Evolutionary conservation across 1,140 invertebrate genomes (phyloP), one percentile per base, ranked within the genome.

Genomic region (Vanessa tameamea): DNA sequence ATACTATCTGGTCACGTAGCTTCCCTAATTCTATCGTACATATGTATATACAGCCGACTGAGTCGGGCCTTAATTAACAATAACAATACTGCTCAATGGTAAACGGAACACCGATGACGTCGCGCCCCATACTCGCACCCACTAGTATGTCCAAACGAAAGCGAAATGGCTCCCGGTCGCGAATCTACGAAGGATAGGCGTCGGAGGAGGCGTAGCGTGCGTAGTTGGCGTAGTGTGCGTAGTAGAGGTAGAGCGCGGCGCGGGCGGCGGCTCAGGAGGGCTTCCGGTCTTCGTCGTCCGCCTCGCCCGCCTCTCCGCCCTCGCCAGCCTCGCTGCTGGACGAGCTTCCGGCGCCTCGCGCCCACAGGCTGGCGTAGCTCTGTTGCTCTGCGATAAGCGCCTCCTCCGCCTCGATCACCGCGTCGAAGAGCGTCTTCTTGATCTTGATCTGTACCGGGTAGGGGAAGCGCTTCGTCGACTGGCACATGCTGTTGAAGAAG

Each of bases 401-500:
- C 82, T 91, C 88, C 80, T 91, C 91, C 14, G 87, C 89, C 73
- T 84, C 88, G 47, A 86, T 83, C 3, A 91, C 91, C 15, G 85
- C 88, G 55, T 82, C 76, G 81, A 92, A 92, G 37, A 92, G 79
- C 55, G 78, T 84, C 70, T 82, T 83, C 82, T 89, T 91, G 66
- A 92, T 89, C 65, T 81, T 82, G 51, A 92, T 87, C 75, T 92
- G 90, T 53, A 88, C 81, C 13, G 81, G 87, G 71, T 85, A 90
- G 9, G 91, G 89, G 26, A 92, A 82, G n/a, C 89, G 81, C 78
- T 91, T 91, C 31, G 89, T 91, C 20, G 89, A 85, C 79, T 91
- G 87, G 72, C 88, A 91, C 91, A 92, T 92, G 82, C 89, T 83
- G 80, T 89, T 87, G 82, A 92, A 92, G 82, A 92, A 92, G 65